phyloP scores from a whole-genome alignment of 2,113 vertebrate species.

The Phocoena phocoena region DNA sequence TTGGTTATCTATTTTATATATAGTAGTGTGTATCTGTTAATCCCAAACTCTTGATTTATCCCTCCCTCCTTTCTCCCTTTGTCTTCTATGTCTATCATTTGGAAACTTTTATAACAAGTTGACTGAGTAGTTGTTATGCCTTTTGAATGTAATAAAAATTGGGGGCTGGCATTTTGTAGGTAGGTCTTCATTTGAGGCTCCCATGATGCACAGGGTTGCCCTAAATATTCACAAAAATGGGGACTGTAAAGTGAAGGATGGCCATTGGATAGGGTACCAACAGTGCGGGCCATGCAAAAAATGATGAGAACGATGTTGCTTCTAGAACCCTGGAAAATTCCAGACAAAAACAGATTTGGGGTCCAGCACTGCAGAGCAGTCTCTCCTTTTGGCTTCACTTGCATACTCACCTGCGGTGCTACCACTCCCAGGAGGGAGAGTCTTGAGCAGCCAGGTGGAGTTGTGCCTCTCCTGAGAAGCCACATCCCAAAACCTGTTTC shows the following conservation, averaged over 20 bases:
- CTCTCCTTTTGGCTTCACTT: background rate
- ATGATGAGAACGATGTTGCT: background rate
- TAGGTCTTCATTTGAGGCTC: slow-evolving; percentile 22
- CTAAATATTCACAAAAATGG: slow-evolving; percentile 15
- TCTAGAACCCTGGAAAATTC: background rate
- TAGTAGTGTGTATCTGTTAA: background rate
- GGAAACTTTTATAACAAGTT: slow-evolving; percentile 38
- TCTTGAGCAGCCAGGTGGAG: background rate
- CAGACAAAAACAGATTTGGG: background rate
- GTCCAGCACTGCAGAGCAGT: background rate
- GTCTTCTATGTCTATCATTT: background rate
- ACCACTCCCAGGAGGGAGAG: background rate
- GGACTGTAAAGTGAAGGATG: background rate
- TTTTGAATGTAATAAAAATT: slow-evolving; percentile 30
- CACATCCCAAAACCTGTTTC: slow-evolving; percentile 50
- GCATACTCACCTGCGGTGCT: background rate
- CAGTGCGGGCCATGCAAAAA: background rate
- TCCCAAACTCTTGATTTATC: background rate
- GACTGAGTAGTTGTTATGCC: background rate
- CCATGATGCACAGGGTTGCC: background rate
- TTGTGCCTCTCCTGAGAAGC: background rate
- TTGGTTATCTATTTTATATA: background rate
- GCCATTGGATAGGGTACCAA: background rate
- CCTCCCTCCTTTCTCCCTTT: background rate
- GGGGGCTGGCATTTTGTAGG: background rate